Base-by-base conservation (phyloP, 1,140 invertebrate genomes). In the Brachionus koreanus region DNA sequence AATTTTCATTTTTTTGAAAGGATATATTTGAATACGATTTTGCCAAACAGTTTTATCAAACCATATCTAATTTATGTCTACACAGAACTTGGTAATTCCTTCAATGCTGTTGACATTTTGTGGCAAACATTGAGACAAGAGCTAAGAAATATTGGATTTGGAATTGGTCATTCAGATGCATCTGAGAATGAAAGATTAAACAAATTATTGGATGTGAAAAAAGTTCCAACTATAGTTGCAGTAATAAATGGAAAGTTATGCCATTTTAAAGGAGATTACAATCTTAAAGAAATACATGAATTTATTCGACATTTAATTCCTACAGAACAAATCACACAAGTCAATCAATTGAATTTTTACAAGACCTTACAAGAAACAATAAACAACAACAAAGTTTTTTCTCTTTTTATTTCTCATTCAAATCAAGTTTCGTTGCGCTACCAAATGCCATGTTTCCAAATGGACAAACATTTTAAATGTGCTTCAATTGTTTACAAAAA, bases 11-110 rank as follows among this genome's bases (percentile, higher is more conserved):
- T 79, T 16, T 12, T 33, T 33, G 9, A 52, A 77, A 87, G 85
- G 72, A 76, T 84, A 83, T 97, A 93, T 89, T 94, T 96, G 85
- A 94, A 93, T 84, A 92, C 91, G 23, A 91, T 97, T 83, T 85
- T 96, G 63, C 93, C 94, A 83, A 94, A 94, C 85, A 95, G 93
- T 87, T 89, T 90, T 46, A 91, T 90, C 57, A 93, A 92, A 35
- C 94, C 95, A 10, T 92, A 94, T 83, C 87, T 97, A 42, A 90
- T 97, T 33, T 91, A 96, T 83, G 94, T 95, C 86, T 97, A 96
- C 87, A 93, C 93, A 4, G 95, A 97, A 87, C 95, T 94, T 92
- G 97, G 95, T 88, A 94, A 95, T 87, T 91, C 93, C 37, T 98
- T 95, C 87, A 91, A 94, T 52, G 91, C 94, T 87, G 91, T 93